Base-by-base conservation (phyloP, 1,140 invertebrate species). In the Sesamia nonagrioides region DNA sequence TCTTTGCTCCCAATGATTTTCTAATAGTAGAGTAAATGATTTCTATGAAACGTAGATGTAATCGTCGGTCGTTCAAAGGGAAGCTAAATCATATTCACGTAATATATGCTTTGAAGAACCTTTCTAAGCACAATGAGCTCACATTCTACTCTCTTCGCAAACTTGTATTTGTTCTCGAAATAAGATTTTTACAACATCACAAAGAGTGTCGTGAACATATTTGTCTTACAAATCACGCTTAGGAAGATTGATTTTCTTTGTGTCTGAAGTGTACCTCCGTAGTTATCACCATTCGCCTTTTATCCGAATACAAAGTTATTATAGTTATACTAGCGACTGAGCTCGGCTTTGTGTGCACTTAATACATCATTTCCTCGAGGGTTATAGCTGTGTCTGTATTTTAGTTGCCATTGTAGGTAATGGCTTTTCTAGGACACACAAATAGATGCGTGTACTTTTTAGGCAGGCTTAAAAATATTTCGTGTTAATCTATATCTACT, bases 141-240 rank as follows among this genome's bases (percentile, higher is more conserved):
- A n/a, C n/a, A n/a, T n/a, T n/a, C n/a, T n/a, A n/a, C n/a, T n/a
- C 13, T 50, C 37, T 42, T 45, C 17, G n/a, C 54, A n/a, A 40
- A n/a, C 17, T 40, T 42, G 50, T 73, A 13, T 73, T 40, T 72
- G 33, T 40, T 60, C 52, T 17, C 40, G 42, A 42, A 33, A 69
- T 27, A 58, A 73, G 35, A 54, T 37, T 73, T 73, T 73, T 27
- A 42, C 35, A 58, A 21, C 27, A 60, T 73, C 18, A 45, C 71
- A 73, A 58, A 73, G 50, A 73, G 18, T 72, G 71, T 73, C 54
- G 35, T 27, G 21, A 58, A 58, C 52, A 54, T 40, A 27, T 73
- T 73, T 42, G 71, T 73, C 52, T 58, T 73, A 58, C 48, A 73
- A 73, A 42, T 45, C 35, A 73, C 42, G 71, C 58, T 21, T 73